Percentiles rank a stretch among this genome's conserved stretches.
Conservation (phyloP, 2,113 vertebrate genomes). For the Scomber colias region DNA sequence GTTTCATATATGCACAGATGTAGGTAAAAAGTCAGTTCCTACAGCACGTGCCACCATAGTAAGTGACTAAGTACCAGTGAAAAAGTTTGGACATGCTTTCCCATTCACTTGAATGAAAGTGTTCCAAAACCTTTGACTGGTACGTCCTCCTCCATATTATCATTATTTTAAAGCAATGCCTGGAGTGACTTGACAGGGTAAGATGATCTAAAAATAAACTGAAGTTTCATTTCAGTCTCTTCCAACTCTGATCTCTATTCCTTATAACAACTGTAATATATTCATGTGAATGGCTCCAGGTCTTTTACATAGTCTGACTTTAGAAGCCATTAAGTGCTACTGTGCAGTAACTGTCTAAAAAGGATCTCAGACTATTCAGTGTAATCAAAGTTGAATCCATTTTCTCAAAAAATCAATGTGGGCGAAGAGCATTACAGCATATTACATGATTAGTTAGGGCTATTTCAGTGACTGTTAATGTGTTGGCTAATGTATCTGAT, state of each 20-base stretch:
- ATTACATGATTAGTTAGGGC: not conserved
- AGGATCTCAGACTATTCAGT: not conserved
- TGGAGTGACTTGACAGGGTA: not conserved
- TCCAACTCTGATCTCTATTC: conserved; percentile 19
- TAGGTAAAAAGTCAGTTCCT: conserved; percentile 13
- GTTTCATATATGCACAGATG: not conserved
- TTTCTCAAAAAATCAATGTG: not conserved
- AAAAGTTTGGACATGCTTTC: too few species aligned
- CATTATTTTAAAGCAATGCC: conserved; percentile 10
- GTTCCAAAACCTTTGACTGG: too few species aligned
- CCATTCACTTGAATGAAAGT: too few species aligned
- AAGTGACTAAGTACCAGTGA: not conserved
- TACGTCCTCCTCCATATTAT: not conserved
- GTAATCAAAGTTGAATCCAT: not conserved
- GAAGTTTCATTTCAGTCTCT: conserved; percentile 22
- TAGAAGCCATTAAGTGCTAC: not conserved
- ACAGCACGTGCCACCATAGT: not conserved
- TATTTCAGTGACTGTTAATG: not conserved
- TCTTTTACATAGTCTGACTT: conserved; percentile 1
- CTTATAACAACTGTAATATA: not conserved
- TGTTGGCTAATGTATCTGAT: too few species aligned
- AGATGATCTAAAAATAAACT: not conserved
- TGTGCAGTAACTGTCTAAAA: not conserved
- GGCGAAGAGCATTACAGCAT: not conserved
- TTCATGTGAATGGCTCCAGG: conserved; percentile 7